phyloP scores from a whole-genome alignment of 2,113 vertebrate species.

The Otus sunia region DNA sequence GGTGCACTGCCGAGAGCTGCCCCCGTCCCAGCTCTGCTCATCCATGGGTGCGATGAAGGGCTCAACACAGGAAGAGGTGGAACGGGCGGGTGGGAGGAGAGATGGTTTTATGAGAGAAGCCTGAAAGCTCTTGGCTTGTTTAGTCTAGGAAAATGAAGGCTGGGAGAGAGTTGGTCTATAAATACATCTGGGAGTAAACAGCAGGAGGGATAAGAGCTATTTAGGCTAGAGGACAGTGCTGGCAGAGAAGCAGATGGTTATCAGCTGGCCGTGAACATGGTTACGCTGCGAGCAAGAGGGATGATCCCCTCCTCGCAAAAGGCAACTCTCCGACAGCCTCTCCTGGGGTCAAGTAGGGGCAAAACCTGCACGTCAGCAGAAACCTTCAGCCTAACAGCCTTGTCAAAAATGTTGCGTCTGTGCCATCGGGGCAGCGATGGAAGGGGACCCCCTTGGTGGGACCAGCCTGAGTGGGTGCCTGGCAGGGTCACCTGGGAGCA shows the following conservation, averaged over 20 bases:
- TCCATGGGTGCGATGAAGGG: accelerated
- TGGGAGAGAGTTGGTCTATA: constrained; percentile 30
- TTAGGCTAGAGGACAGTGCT: constrained; percentile 43
- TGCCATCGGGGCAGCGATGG: accelerated
- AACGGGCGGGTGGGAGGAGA: not conserved
- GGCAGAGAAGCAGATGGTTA: constrained; percentile 53
- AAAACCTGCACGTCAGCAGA: accelerated
- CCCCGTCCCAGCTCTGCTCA: not conserved
- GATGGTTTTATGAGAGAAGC: not conserved
- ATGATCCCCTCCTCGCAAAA: not conserved
- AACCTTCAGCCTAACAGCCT: not conserved
- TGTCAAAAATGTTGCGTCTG: accelerated
- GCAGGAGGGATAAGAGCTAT: constrained; percentile 45
- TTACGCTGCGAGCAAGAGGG: not conserved
- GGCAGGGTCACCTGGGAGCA: not conserved
- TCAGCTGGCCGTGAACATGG: constrained; percentile 41
- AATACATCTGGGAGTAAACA: constrained; percentile 59
- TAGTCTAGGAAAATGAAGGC: constrained; percentile 58
- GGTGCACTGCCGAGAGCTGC: not conserved
- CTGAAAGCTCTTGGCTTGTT: constrained; percentile 35
- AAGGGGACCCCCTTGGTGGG: not conserved
- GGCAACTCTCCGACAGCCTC: not conserved
- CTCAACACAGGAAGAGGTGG: not conserved
- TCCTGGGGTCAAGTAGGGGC: not conserved
- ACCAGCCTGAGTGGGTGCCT: no score